phyloP scores from a whole-genome alignment of 1,140 invertebrate species.

The Drosophila virilis region DNA sequence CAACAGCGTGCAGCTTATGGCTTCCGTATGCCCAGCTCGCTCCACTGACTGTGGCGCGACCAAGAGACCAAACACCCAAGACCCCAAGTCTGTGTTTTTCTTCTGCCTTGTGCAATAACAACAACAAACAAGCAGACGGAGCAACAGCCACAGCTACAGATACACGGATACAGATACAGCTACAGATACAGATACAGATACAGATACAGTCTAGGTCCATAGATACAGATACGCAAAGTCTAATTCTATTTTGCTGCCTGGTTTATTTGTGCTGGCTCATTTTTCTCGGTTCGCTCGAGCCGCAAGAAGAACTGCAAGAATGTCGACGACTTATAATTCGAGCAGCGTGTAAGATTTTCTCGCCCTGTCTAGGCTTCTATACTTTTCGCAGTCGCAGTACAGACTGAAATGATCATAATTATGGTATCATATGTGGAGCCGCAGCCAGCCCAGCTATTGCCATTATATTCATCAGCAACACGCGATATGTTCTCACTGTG shows the following conservation, averaged over 20 bases:
- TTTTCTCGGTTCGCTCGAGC: slow-evolving; percentile 42
- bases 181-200: slow-evolving; percentile 31
- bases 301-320: slow-evolving; percentile 49
- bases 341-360: slow-evolving; percentile 69
- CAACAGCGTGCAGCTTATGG: slow-evolving; percentile 67
- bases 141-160: slow-evolving; percentile 16
- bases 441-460: slow-evolving; percentile 31
- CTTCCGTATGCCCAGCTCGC: slow-evolving; percentile 71
- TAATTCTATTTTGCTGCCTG: slow-evolving; percentile 68
- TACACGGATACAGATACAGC: slow-evolving; percentile 15
- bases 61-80: slow-evolving; percentile 25
- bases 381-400: not conserved
- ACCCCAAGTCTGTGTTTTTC: slow-evolving; percentile 31
- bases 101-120: slow-evolving; percentile 40
- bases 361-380: not conserved
- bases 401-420: slow-evolving; percentile 32
- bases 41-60: slow-evolving; percentile 61
- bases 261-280: slow-evolving; percentile 68
- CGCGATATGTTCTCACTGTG: slow-evolving; percentile 70
- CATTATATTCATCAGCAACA: slow-evolving; percentile 77
- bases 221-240: slow-evolving; percentile 35
- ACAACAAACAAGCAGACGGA: slow-evolving; percentile 12
- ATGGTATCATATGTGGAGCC: slow-evolving; percentile 39
- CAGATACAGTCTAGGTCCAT: not conserved
- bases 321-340: slow-evolving; percentile 80